These are phyloP conservation scores for Ammodytes marinus DNA, from an alignment of 2,113 vertebrate species.

Conservation along the genomic window DNA sequence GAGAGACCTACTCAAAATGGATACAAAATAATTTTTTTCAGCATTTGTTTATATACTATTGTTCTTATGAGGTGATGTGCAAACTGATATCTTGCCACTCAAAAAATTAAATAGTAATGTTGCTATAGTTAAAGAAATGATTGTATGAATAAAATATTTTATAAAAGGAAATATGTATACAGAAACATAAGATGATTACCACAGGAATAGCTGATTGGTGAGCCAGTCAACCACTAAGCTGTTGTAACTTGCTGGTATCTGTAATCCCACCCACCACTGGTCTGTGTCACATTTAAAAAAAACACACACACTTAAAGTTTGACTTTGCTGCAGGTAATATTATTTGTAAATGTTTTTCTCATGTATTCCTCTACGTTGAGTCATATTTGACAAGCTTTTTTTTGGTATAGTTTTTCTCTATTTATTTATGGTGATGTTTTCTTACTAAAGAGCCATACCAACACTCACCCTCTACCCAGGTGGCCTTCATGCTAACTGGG, in stretches of 20 bases:
- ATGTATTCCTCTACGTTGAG: conserved; percentile 89
- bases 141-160: conserved; percentile 99
- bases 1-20: conserved; percentile 89
- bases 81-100: conserved; percentile 91
- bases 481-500: conserved; percentile 40
- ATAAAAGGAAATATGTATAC: conserved; percentile 93
- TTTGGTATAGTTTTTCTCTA: conserved; percentile 90
- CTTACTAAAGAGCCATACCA: conserved; percentile 88
- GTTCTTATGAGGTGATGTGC: conserved; percentile 92
- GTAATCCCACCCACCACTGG: conserved; percentile 72
- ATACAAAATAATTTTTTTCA: conserved; percentile 90
- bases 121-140: conserved; percentile 94
- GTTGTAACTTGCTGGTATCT: conserved; percentile 68
- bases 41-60: conserved; percentile 98
- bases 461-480: conserved; percentile 75
- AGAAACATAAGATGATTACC: conserved; percentile 90
- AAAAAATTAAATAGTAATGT: conserved; percentile 92
- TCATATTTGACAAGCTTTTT: conserved; percentile 87
- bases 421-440: conserved; percentile 89
- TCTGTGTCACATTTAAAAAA: conserved; percentile 74
- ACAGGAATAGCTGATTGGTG: conserved; percentile 80
- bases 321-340: conserved; percentile 89
- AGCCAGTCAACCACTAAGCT: conserved; percentile 87
- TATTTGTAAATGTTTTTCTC: conserved; percentile 91
- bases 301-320: conserved; percentile 38